phyloP scores from a whole-genome alignment of 2,888 invertebrate genomes.

The Eupeodes latifasciatus region DNA sequence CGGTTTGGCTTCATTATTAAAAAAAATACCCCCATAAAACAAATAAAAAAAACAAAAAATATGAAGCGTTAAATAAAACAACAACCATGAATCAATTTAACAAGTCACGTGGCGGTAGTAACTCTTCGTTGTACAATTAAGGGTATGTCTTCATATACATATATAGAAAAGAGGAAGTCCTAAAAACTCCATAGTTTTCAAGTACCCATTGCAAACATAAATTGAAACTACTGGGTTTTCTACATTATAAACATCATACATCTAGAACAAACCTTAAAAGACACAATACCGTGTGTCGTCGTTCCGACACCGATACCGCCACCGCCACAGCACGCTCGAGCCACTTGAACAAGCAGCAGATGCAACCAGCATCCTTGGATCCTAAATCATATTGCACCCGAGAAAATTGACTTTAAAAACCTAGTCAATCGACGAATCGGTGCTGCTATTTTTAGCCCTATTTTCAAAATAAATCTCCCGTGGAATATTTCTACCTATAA shows the following conservation, averaged over 20 bases:
- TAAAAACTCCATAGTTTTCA: slow-evolving; percentile 49
- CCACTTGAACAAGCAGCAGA: slow-evolving; percentile 72
- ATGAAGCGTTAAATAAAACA: slow-evolving; percentile 68
- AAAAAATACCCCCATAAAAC: slow-evolving; percentile 28
- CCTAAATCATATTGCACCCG: slow-evolving; percentile 73
- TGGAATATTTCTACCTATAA: slow-evolving; percentile 37
- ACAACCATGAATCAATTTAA: slow-evolving; percentile 63
- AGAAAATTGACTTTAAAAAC: slow-evolving; percentile 61
- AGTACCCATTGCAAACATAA: slow-evolving; percentile 25
- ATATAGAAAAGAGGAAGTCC: slow-evolving; percentile 37
- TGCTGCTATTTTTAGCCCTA: slow-evolving; percentile 64
- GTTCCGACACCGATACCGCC: neutral
- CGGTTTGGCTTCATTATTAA: slow-evolving; percentile 4
- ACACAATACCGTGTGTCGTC: slow-evolving; percentile 5
- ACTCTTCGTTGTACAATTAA: slow-evolving; percentile 44
- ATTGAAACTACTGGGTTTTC: slow-evolving; percentile 18
- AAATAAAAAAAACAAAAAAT: slow-evolving; percentile 24
- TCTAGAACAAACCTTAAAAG: slow-evolving; percentile 54
- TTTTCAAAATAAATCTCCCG: slow-evolving; percentile 71
- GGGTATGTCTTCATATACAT: neutral
- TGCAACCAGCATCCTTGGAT: slow-evolving; percentile 69
- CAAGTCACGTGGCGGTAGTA: slow-evolving; percentile 68
- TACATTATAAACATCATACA: neutral
- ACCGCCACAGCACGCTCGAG: slow-evolving; percentile 5
- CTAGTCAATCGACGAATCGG: slow-evolving; percentile 11